Percentiles rank a stretch among this genome's conserved stretches.
Conservation (phyloP, 2,113 vertebrate genomes). For the Odocoileus virginianus region DNA sequence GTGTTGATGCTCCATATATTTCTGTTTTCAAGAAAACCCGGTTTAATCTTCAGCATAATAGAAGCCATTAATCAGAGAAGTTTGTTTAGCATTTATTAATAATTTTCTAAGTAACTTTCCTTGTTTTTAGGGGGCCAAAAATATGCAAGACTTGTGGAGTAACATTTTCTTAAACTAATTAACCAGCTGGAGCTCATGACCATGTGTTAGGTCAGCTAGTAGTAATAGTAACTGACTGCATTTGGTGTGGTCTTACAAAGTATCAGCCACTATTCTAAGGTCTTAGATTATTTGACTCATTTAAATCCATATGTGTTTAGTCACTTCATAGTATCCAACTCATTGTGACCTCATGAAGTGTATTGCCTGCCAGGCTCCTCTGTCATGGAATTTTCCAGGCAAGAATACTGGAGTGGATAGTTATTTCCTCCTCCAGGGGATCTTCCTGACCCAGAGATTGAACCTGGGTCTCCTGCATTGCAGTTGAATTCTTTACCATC, state of each 20-base stretch:
- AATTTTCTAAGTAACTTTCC: background rate
- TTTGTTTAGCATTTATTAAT: background rate
- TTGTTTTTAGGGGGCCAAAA: background rate
- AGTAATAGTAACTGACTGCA: background rate
- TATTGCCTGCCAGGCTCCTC: background rate
- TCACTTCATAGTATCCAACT: background rate
- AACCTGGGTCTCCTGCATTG: background rate
- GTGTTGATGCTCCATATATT: background rate
- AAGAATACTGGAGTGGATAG: background rate
- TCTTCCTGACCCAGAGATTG: background rate
- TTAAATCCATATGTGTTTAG: background rate
- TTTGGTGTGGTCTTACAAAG: background rate
- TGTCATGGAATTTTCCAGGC: background rate
- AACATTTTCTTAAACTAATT: background rate
- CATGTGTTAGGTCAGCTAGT: background rate
- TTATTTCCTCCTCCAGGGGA: background rate
- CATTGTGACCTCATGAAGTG: background rate
- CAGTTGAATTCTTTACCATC: background rate
- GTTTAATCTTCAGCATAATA: background rate
- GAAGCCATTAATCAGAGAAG: background rate
- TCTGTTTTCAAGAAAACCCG: background rate
- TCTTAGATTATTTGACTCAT: background rate
- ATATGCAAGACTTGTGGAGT: background rate
- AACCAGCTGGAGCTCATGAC: background rate
- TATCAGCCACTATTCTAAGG: background rate